phyloP scores from a whole-genome alignment of 2,113 vertebrate genomes.

The Petrocephalus microphthalmus region DNA sequence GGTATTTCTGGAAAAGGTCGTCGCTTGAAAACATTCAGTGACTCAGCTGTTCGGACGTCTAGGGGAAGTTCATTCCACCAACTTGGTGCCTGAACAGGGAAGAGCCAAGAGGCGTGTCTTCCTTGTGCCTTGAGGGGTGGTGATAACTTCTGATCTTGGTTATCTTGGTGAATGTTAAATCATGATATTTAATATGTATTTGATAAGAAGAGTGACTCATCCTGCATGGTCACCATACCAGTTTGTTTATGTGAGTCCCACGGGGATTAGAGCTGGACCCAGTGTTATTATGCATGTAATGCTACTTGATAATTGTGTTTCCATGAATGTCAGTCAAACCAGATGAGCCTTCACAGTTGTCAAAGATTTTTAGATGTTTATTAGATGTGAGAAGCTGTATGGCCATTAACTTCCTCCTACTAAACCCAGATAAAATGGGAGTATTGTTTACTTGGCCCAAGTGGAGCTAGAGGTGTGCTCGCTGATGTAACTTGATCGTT shows the following conservation, averaged over 20 bases:
- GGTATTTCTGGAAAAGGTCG: too few species aligned
- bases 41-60: too few species aligned
- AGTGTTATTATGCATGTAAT: background rate
- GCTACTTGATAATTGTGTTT: background rate
- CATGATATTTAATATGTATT: background rate
- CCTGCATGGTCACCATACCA: background rate
- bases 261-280: background rate
- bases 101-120: too few species aligned
- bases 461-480: background rate
- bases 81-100: too few species aligned
- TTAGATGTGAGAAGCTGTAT: background rate
- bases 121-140: too few species aligned
- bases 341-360: background rate
- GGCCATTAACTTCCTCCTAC: background rate
- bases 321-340: background rate
- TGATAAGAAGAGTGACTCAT: background rate
- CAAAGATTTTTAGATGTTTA: background rate
- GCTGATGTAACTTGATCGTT: background rate
- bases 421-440: background rate
- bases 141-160: background rate
- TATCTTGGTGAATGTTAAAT: background rate
- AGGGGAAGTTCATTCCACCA: too few species aligned
- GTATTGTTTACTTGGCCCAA: background rate
- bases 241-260: background rate
- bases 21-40: too few species aligned